Conservation (phyloP, 2,888 invertebrate species). For the Callyntrura guangdongensis region DNA sequence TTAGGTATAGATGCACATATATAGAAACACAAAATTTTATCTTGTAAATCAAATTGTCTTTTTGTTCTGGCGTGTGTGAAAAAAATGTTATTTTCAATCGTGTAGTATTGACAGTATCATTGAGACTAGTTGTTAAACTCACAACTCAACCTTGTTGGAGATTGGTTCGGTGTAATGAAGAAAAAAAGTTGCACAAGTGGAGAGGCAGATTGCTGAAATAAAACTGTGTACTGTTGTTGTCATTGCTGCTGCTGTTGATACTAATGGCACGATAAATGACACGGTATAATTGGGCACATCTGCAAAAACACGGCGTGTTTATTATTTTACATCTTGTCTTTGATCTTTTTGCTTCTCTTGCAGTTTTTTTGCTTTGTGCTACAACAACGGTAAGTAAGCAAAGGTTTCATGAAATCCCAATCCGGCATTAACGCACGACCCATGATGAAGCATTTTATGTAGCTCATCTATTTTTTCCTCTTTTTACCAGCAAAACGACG, state of each 20-base stretch:
- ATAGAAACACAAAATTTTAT: neutral
- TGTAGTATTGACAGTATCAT: neutral
- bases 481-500: neutral
- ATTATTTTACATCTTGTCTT: neutral
- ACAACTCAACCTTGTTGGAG: neutral
- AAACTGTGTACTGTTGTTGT: neutral
- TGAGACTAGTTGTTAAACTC: neutral
- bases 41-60: constrained; percentile 27
- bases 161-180: neutral
- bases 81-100: constrained; percentile 12
- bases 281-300: constrained; percentile 46
- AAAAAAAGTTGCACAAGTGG: neutral
- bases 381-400: neutral
- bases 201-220: neutral
- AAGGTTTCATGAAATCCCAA: neutral
- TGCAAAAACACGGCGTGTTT: constrained; percentile 29
- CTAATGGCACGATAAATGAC: constrained; percentile 56
- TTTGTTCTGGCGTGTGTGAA: neutral
- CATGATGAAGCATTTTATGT: neutral
- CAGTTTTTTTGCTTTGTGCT: neutral
- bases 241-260: neutral
- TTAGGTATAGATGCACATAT: neutral
- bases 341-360: neutral
- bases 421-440: neutral
- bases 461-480: neutral